Evolutionary conservation across 2,888 invertebrate genomes (phyloP).

Genomic region (Branchipolynoe longqiensis): DNA sequence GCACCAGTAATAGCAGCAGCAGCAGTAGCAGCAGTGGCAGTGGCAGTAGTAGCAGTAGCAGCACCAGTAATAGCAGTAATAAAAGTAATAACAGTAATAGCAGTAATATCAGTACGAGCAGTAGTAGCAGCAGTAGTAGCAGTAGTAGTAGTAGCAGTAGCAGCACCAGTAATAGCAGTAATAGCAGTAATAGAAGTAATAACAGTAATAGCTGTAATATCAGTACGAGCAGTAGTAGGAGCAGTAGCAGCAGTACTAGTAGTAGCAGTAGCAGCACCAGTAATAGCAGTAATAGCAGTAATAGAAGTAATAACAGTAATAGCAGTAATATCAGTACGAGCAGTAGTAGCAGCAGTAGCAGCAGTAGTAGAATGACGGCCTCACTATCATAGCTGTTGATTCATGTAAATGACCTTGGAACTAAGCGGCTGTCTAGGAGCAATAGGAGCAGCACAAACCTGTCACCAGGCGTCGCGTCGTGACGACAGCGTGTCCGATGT

Average conservation of each 20-base stretch:
- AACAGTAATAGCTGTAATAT: background rate
- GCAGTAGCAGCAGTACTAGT: background rate
- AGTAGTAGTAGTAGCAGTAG: background rate
- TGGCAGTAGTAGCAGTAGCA: background rate
- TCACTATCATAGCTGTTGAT: no score
- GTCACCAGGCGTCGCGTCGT: background rate
- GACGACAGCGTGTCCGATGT: no score
- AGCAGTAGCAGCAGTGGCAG: background rate
- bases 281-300: background rate
- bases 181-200: background rate
- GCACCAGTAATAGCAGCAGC: no score
- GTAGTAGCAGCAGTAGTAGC: background rate
- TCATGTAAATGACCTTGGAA: no score
- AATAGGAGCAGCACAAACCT: background rate
- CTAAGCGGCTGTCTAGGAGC: no score
- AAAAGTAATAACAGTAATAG: background rate
- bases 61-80: background rate
- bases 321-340: background rate
- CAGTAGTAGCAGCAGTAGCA: background rate
- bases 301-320: background rate
- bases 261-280: background rate
- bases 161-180: background rate
- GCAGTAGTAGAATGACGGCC: background rate
- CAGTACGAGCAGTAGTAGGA: background rate
- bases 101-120: background rate